Evolutionary conservation across 2,113 vertebrate species (phyloP), one percentile per base, ranked within the genome.

Genomic region (Malurus cyaneus): DNA sequence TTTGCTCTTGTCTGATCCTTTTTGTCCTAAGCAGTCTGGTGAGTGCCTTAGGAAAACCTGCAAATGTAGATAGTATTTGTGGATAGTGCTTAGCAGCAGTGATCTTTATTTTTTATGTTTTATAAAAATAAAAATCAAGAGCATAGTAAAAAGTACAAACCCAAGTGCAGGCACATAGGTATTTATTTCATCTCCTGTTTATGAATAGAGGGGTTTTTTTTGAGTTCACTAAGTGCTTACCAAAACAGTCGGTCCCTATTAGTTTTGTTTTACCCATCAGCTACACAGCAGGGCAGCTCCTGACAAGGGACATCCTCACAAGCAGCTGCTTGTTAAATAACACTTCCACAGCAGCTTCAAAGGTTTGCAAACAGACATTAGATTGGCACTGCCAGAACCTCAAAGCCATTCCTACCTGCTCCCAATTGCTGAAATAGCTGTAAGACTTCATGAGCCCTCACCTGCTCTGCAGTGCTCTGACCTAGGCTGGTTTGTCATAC

Each of bases 391-490:
- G 67, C 14, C 21, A 31, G 65, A 77, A 44, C 29, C 34, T 66
- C 42, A 9, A 61, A 66, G 56, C 47, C 8, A 3, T 85, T 66
- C n/a, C 44, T 81, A 1, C 20, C 25, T 8, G 34, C n/a, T 73
- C 34, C 56, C n/a, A 13, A 15, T 49, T 24, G 21, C 72, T 78
- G 36, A 7, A 0, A 3, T 39, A 50, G 62, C 25, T 57, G 2
- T 59, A n/a, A 50, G 44, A 11, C 44, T 71, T 2, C 2, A 0
- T 21, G 49, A 80, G 53, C 36, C 19, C 21, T 56, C 50, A n/a
- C 12, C 7, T 77, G 47, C 0, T 0, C 44, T 69, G 15, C 32
- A 36, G 0, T 8, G 11, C 25, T 56, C 18, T 12, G 6, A 8
- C 24, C 52, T 52, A 31, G 18, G 32, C 50, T 57, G 46, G 18